Evolutionary conservation across 1,140 invertebrate species (phyloP), one percentile per base, ranked within the genome.

Genomic region (Laupala kohalensis): DNA sequence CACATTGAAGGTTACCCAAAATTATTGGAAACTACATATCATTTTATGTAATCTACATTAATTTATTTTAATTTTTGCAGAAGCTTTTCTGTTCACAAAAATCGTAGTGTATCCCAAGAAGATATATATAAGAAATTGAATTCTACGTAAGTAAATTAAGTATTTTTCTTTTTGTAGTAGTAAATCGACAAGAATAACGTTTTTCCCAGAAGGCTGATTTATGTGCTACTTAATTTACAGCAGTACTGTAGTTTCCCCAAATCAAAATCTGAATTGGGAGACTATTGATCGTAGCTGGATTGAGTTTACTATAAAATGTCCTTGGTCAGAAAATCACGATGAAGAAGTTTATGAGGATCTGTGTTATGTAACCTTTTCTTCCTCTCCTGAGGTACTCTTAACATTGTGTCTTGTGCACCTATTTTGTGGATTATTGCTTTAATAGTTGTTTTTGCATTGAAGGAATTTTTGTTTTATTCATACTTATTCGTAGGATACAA

Each of bases 341-440:
- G 90, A 93, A 78, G 89, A 92, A 80, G 89, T 93, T 77, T 95
- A 95, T 80, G 92, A 93, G 82, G 90, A 93, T 81, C 85, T 94
- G 69, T 94, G 92, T 84, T 93, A 92, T 80, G 89, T 93, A 74
- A 92, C 90, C 74, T 90, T 92, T 79, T 86, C 87, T 72, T 83
- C 86, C 37, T 82, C 83, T 71, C 83, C 86, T 66, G 88, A 90
- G 88, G 88, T 87, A 79, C 69, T 66, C 28, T 67, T 69, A 26
- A 74, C 74, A 73, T 70, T n/a, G 73, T 76, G 37, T 53, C 19
- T 19, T 53, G 37, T 53, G 37, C 37, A 53, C 37, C 37, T 53
- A 53, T 53, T 53, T 9, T 25, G 65, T 25, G 23, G 65, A 13
- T 25, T 25, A 66, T 12, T 66, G 26, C 65, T 66, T 66, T 66